Base-by-base conservation (phyloP, 2,113 vertebrate species). In the Ibidorhyncha struthersii region DNA sequence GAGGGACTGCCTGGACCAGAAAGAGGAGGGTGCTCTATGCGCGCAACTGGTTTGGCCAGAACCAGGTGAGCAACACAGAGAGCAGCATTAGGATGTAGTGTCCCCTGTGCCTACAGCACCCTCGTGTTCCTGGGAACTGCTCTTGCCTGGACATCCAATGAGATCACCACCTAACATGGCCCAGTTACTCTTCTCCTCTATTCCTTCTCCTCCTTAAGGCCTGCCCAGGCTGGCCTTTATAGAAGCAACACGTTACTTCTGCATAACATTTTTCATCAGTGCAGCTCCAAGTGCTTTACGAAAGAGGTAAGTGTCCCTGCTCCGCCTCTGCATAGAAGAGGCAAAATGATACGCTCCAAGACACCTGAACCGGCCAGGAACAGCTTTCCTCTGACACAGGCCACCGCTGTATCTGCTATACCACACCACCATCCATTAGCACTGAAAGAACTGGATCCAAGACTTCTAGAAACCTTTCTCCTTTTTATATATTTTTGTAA, bases 281-380 rank as follows among this genome's bases (percentile, higher is more conserved):
- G 36, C 36, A 85, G 58, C 43, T 94, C 49, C 90, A 76, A 50
- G 70, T 8, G 52, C 38, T 79, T 76, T 62, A 76, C 4, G 3
- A 65, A 81, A 34, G 30, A 87, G 20, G 10, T 3, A 69, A 72
- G 45, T n/a, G n/a, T 26, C 71, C 23, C 62, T 36, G 59, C 63
- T 92, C 38, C 34, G 50, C 7, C 7, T 47, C 14, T 40, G 58
- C 62, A 69, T 2, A 50, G 41, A 29, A n/a, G 22, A 36, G 21
- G 19, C 63, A 66, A 94, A 73, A 47, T 22, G 67, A 94, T n/a
- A 63, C 0, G 1, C 69, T 38, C 0, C 0, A 92, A 76, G 69
- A n/a, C 76, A 71, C 36, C 19, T 32, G 86, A 88, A 63, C 43
- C 6, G 5, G 56, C 11, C 52, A 79, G 69, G 65, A 65, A 76